These are phyloP conservation scores for Hylaeus volcanicus DNA, from an alignment of 1,140 invertebrate genomes.

Conservation along the genomic window DNA sequence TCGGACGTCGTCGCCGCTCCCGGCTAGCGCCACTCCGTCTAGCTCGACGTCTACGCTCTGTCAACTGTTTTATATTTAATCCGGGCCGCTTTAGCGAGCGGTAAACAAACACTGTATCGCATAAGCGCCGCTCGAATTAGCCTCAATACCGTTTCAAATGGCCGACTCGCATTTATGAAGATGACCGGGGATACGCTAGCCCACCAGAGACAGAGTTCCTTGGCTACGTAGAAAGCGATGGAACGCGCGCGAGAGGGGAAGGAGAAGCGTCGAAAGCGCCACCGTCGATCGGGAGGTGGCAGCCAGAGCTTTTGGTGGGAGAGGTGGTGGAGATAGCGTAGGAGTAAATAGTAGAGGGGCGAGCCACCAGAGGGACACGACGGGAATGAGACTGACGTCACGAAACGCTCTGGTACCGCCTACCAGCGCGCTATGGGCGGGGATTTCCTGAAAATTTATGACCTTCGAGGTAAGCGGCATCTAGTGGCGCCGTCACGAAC, in stretches of 20 bases:
- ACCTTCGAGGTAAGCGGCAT: constrained; percentile 72
- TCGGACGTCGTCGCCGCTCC: constrained; percentile 49
- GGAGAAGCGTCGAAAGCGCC: not conserved
- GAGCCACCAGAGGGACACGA: constrained; percentile 39
- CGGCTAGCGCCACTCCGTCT: constrained; percentile 78
- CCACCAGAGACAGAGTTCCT: constrained; percentile 68
- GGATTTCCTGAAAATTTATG: constrained; percentile 78
- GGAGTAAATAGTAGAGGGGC: constrained; percentile 31
- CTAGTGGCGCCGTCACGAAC: constrained; percentile 70
- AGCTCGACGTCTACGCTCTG: constrained; percentile 74
- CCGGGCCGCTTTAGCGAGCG: constrained; percentile 79
- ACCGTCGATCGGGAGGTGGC: not conserved
- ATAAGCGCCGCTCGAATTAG: constrained; percentile 79
- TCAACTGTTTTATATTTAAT: constrained; percentile 81
- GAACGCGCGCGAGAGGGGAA: not conserved
- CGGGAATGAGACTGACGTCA: constrained; percentile 66
- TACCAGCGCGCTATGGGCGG: constrained; percentile 77
- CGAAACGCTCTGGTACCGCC: constrained; percentile 74
- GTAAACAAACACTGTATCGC: constrained; percentile 80
- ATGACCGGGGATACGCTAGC: constrained; percentile 76
- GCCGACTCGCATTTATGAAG: constrained; percentile 79
- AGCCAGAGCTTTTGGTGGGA: not conserved
- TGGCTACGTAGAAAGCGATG: constrained; percentile 48
- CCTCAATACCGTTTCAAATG: constrained; percentile 79
- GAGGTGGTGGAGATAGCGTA: not conserved